Base-by-base conservation (phyloP, 64 coral and sea anemone species). In the Trachythela sp. region DNA sequence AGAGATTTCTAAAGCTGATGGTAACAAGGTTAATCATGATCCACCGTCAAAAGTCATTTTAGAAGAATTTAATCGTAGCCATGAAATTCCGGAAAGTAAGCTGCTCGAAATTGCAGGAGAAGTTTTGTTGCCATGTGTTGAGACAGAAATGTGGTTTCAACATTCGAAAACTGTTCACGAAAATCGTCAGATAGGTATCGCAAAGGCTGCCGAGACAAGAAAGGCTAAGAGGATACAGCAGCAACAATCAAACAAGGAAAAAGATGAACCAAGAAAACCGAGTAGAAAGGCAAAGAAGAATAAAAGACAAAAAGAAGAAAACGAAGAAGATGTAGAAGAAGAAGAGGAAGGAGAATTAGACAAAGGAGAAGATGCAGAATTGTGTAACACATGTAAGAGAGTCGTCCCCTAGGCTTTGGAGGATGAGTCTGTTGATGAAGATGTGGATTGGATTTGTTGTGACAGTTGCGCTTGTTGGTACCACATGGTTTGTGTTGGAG, bases 31-130 rank as follows among this genome's bases (percentile, higher is more conserved):
- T 75, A 41, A 86, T 56, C 84, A 64, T 20, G 56, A 64, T 64
- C 90, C 85, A 76, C 84, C 90, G 24, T 91, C 90, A 60, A 86
- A 67, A 42, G 41, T 86, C 37, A 91, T 91, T 91, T 11, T 91
- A n/a, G 84, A 86, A 48, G 72, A 48, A 84, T 89, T 83, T 54
- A 89, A 64, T 64, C 56, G 56, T 64, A 64, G 18, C 56, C 56
- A 64, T 64, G 56, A 64, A 64, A 26, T 64, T 18, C 56, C 40
- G 38, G 83, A 85, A 85, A 48, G 40, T 38, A 48, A 31, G 22
- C 48, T 85, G 48, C 40, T 42, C 43, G 41, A 89, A 51, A 33
- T 52, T 86, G 84, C 52, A 86, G 52, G n/a, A 40, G 30, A 51
- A 42, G 84, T 48, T 49, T 40, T 86, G 45, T 52, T 27, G 84